These are phyloP conservation scores for Sebastes schlegelii DNA, from an alignment of 2,113 vertebrate species.

Conservation along the genomic window DNA sequence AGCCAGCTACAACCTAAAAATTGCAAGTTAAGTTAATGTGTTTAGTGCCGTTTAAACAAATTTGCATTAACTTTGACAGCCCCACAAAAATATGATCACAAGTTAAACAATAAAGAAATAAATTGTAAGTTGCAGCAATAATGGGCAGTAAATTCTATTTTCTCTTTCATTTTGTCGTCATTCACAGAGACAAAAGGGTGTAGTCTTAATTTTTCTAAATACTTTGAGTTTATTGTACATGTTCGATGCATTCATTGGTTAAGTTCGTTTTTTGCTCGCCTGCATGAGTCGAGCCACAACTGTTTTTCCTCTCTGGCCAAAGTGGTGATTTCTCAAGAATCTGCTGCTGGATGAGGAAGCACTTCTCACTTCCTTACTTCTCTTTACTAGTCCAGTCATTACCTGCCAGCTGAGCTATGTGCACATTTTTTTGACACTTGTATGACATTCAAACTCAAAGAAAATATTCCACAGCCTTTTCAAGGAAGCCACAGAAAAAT, in stretches of 20 bases:
- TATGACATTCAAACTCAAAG: slow-evolving; percentile 11
- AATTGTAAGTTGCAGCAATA: not conserved
- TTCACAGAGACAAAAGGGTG: not conserved
- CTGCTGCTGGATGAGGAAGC: not conserved
- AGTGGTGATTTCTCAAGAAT: not conserved
- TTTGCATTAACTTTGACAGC: too few relatives aligned
- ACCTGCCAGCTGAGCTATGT: slow-evolving; percentile 7
- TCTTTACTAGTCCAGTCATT: not conserved
- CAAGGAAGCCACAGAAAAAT: slow-evolving; percentile 1
- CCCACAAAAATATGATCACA: not conserved
- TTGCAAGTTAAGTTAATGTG: too few relatives aligned
- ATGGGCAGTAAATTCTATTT: not conserved
- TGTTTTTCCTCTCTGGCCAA: not conserved
- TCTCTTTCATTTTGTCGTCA: not conserved
- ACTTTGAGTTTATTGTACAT: not conserved
- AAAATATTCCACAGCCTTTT: slow-evolving; percentile 2
- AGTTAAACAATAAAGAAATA: not conserved
- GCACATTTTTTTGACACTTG: not conserved
- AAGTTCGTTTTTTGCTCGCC: not conserved
- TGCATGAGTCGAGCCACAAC: not conserved
- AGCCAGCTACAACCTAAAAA: too few relatives aligned
- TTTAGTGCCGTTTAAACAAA: too few relatives aligned
- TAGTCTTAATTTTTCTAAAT: not conserved
- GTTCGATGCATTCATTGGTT: not conserved
- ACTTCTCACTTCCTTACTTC: not conserved